phyloP scores from a whole-genome alignment of 2,797 vertebrate genomes.

The Vireo griseus region DNA sequence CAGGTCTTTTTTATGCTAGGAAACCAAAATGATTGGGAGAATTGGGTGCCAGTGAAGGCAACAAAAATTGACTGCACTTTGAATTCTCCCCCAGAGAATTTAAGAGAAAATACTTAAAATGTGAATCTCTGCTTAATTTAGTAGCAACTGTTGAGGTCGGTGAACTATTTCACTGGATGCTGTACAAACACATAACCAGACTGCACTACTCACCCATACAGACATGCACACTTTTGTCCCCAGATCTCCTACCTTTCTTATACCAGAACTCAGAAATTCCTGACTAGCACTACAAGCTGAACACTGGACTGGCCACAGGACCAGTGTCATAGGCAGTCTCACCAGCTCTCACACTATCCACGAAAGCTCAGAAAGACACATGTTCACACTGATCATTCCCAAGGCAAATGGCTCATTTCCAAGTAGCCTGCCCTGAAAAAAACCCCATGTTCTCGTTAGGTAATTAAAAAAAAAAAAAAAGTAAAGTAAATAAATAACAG shows the following conservation, averaged over 20 bases:
- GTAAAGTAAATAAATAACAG: conserved; percentile 31
- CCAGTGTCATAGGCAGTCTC: not conserved
- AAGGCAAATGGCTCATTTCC: not conserved
- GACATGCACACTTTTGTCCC: not conserved
- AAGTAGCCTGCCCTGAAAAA: not conserved
- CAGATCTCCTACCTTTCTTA: not conserved
- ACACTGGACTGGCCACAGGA: rapidly evolving
- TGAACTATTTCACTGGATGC: not conserved
- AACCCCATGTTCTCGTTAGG: not conserved
- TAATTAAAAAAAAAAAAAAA: not conserved
- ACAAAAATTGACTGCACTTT: not conserved
- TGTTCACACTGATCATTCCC: not conserved
- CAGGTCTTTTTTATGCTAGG: not conserved
- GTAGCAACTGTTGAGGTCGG: not conserved
- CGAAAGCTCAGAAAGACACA: not conserved
- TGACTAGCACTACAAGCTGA: not conserved
- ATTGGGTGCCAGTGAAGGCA: not conserved
- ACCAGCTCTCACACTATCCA: not conserved
- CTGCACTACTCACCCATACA: not conserved
- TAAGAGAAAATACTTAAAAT: not conserved
- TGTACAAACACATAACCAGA: not conserved
- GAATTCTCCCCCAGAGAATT: not conserved
- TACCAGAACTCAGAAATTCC: not conserved
- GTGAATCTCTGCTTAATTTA: not conserved
- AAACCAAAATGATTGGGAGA: not conserved